These are phyloP conservation scores for Columba janthina DNA, from an alignment of 2,113 vertebrate genomes.

Conservation along the genomic window DNA sequence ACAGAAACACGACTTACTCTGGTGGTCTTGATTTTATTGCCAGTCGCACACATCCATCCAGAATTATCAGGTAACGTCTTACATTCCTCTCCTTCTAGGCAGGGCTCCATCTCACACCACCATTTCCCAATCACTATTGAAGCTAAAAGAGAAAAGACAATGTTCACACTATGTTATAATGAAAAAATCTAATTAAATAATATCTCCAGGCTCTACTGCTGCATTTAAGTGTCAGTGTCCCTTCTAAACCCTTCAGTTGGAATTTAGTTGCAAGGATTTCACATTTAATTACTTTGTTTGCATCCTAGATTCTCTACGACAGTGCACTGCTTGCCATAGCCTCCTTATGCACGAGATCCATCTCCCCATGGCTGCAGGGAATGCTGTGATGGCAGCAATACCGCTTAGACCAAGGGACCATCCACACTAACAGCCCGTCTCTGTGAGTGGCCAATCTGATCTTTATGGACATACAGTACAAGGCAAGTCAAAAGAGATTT, in stretches of 20 bases:
- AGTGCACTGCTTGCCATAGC: background rate
- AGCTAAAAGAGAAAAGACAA: conserved; percentile 75
- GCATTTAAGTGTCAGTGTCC: background rate
- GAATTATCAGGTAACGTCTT: conserved; percentile 97
- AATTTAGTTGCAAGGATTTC: background rate
- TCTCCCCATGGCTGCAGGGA: background rate
- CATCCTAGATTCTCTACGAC: background rate
- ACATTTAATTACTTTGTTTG: background rate
- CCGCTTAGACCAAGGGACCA: background rate
- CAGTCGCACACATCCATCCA: conserved; percentile 97
- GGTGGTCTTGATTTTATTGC: conserved; percentile 99
- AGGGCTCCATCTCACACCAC: conserved; percentile 99
- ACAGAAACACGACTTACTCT: conserved; percentile 83
- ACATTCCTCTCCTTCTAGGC: conserved; percentile 96
- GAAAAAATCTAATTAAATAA: background rate
- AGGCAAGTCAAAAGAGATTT: background rate
- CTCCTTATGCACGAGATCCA: background rate
- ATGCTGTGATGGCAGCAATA: background rate
- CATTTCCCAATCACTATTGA: conserved; percentile 98
- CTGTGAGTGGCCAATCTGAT: accelerated
- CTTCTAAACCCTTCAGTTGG: background rate
- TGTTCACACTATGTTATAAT: background rate
- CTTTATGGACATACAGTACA: accelerated
- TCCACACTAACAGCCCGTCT: background rate
- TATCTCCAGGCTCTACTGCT: background rate